A percentile compares a stretch with the other conserved stretches of the same genome.
Conservation (phyloP, 23 tunicate species). For the Ciona savignyi region DNA sequence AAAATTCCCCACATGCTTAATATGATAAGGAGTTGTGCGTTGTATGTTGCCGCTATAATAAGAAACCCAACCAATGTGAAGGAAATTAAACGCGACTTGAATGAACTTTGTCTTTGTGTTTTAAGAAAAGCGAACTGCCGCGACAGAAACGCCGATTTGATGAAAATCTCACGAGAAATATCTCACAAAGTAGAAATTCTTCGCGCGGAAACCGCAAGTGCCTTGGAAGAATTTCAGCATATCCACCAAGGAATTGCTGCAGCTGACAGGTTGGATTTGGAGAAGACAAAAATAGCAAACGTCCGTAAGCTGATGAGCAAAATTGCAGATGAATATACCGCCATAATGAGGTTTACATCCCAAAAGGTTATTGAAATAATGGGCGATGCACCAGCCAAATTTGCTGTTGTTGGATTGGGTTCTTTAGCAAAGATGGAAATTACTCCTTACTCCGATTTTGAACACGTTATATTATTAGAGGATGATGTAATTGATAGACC, state of each 20-base stretch:
- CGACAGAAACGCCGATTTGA: not conserved
- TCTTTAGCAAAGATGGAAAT: conserved; percentile 32
- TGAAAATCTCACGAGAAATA: not conserved
- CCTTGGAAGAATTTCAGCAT: not conserved
- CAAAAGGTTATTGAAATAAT: conserved; percentile 5
- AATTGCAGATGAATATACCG: not conserved
- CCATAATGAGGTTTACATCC: conserved; percentile 11
- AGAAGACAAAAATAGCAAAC: not conserved
- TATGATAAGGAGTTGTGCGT: conserved; percentile 17
- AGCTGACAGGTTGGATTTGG: not conserved
- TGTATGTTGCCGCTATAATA: conserved; percentile 15
- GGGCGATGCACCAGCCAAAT: conserved; percentile 20
- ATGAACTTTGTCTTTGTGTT: conserved; percentile 10
- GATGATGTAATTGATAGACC: conserved; percentile 2
- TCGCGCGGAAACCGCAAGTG: not conserved
- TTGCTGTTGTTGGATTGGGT: conserved; percentile 33
- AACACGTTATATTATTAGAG: conserved; percentile 28
- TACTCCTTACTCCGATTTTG: conserved; percentile 36
- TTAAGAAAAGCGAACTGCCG: not conserved
- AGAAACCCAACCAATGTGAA: conserved; percentile 3
- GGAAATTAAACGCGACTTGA: conserved; percentile 6
- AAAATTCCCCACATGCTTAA: conserved; percentile 12
- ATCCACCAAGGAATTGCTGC: not conserved
- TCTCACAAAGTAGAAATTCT: conserved; percentile 2
- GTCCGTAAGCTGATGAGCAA: not conserved